Percentiles rank a stretch among this genome's conserved stretches.
These are phyloP conservation scores for Desmodus rotundus DNA, from an alignment of 2,113 vertebrate species.

Conservation along the genomic window DNA sequence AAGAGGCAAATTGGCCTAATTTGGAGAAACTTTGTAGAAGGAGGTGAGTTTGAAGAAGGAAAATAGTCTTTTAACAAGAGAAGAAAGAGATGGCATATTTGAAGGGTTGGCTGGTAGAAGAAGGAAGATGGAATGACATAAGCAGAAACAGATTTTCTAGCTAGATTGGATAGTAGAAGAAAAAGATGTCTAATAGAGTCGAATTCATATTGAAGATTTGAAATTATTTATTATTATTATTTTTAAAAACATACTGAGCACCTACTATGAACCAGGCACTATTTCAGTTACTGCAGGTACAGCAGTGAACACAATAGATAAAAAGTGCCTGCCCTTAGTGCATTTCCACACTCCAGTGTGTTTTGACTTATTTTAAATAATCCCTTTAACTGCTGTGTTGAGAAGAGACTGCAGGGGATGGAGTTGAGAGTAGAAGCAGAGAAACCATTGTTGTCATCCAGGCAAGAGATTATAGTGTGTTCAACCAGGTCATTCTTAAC, in stretches of 20 bases:
- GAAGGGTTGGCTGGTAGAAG: neutral
- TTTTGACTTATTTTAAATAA: neutral
- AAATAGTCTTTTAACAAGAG: neutral
- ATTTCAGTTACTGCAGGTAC: neutral
- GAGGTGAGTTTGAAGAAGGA: neutral
- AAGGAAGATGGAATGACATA: neutral
- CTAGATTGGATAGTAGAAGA: neutral
- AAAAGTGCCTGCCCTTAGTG: neutral
- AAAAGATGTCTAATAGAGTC: neutral
- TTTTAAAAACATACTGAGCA: neutral
- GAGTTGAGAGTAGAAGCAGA: neutral
- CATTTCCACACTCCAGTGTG: neutral
- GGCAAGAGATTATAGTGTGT: neutral
- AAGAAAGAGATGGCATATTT: neutral
- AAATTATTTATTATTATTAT: neutral
- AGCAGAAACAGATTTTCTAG: neutral
- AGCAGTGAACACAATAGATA: neutral
- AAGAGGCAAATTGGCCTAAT: neutral
- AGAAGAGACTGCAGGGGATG: neutral
- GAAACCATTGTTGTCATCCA: neutral
- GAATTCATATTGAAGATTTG: neutral
- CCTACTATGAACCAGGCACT: neutral
- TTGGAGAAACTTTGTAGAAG: slow-evolving; percentile 21
- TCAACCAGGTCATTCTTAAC: neutral
- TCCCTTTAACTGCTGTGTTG: neutral